These are phyloP conservation scores for Phragmatobia fuliginosa DNA, from an alignment of 2,888 invertebrate species.

Conservation along the genomic window DNA sequence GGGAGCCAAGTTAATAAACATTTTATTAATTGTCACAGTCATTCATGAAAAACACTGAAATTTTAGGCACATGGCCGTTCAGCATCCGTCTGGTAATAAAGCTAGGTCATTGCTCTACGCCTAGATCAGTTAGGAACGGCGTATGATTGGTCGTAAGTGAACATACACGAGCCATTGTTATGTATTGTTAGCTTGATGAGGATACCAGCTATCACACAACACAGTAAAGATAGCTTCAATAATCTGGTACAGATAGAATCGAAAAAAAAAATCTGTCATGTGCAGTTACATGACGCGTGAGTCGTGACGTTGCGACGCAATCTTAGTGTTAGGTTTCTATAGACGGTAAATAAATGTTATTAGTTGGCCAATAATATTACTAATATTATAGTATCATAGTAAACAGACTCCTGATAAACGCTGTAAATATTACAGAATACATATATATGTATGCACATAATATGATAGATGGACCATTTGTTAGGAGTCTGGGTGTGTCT, in stretches of 20 bases:
- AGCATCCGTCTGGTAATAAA: slow-evolving; percentile 53
- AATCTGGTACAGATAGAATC: background rate
- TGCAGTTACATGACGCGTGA: too few relatives aligned
- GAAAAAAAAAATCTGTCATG: background rate
- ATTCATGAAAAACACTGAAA: slow-evolving; percentile 7
- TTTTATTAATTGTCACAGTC: slow-evolving; percentile 7
- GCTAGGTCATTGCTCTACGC: slow-evolving; percentile 61
- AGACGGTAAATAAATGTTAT: too few relatives aligned
- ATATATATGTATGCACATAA: too few relatives aligned
- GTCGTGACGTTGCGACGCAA: too few relatives aligned
- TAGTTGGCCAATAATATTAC: background rate
- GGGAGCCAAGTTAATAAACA: background rate
- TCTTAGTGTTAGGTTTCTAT: too few relatives aligned
- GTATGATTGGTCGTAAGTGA: slow-evolving; percentile 30
- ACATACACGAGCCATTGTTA: slow-evolving; percentile 33
- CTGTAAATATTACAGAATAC: background rate
- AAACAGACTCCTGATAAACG: background rate
- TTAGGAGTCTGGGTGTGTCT: too few relatives aligned
- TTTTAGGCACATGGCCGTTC: slow-evolving; percentile 42
- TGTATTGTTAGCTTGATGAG: slow-evolving; percentile 54
- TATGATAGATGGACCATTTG: too few relatives aligned
- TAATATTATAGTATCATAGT: background rate
- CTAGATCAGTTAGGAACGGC: slow-evolving; percentile 32
- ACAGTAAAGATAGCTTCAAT: background rate
- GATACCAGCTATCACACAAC: slow-evolving; percentile 55